Evolutionary conservation across 1,140 invertebrate genomes (phyloP).

Genomic region (Leptinotarsa lineolata): DNA sequence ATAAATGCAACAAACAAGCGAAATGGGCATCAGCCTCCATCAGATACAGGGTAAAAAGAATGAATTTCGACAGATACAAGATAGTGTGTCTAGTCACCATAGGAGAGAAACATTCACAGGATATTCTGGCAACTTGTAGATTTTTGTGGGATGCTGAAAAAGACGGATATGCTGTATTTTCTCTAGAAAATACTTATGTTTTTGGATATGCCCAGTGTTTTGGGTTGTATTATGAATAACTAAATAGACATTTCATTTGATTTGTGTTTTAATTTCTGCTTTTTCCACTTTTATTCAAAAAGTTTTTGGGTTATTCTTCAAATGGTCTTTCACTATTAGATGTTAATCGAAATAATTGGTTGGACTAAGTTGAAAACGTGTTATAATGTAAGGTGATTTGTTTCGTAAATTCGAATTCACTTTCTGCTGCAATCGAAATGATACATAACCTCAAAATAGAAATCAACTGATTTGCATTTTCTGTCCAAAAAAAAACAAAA

Average conservation of each 20-base stretch:
- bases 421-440: too few species aligned
- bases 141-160: conserved; percentile 65
- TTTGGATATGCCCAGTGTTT: conserved; percentile 62
- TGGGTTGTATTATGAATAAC: conserved; percentile 65
- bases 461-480: too few species aligned
- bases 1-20: conserved; percentile 53
- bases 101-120: conserved; percentile 63
- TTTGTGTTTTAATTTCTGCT: not conserved
- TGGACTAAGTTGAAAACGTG: too few species aligned
- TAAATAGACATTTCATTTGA: conserved; percentile 6
- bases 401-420: too few species aligned
- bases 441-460: too few species aligned
- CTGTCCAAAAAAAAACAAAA: too few species aligned
- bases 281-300: too few species aligned
- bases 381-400: too few species aligned
- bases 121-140: conserved; percentile 58
- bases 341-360: too few species aligned
- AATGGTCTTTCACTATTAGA: too few species aligned
- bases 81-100: conserved; percentile 62
- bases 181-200: conserved; percentile 61
- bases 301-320: too few species aligned
- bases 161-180: conserved; percentile 60
- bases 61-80: conserved; percentile 62
- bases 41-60: conserved; percentile 55
- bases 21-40: conserved; percentile 56